A percentile compares a stretch with the other conserved stretches of the same genome.
Conservation (phyloP, 2,888 invertebrate species). For the Ichneumon xanthorius region DNA sequence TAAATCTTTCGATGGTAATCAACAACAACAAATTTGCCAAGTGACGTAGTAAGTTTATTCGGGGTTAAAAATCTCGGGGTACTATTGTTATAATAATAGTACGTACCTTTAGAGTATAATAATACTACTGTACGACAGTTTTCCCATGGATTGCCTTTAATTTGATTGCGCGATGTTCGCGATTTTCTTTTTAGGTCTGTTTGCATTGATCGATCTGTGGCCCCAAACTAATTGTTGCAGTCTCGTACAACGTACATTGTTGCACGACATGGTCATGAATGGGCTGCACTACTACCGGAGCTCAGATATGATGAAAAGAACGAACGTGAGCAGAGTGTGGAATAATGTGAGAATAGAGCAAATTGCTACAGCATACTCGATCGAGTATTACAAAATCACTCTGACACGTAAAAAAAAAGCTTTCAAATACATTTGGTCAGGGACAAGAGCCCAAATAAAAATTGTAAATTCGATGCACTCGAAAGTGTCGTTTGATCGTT, state of each 20-base stretch:
- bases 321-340: constrained; percentile 2
- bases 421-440: background rate
- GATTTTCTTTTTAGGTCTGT: constrained; percentile 2
- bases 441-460: no score
- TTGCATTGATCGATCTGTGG: constrained; percentile 9
- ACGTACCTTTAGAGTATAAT: background rate
- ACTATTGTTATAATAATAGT: background rate
- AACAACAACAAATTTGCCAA: background rate
- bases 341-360: background rate
- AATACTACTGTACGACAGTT: background rate
- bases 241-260: constrained; percentile 30
- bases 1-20: background rate
- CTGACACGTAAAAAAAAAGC: background rate
- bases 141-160: background rate
- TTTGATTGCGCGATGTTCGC: background rate
- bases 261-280: constrained; percentile 34
- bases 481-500: constrained; percentile 54
- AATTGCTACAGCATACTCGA: background rate
- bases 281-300: background rate
- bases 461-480: constrained; percentile 45
- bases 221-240: constrained; percentile 31
- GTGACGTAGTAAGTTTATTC: background rate
- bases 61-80: constrained; percentile 5
- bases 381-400: background rate
- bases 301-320: background rate